These are phyloP conservation scores for Dendrolimus punctatus DNA, from an alignment of 1,140 invertebrate species.

Conservation along the genomic window DNA sequence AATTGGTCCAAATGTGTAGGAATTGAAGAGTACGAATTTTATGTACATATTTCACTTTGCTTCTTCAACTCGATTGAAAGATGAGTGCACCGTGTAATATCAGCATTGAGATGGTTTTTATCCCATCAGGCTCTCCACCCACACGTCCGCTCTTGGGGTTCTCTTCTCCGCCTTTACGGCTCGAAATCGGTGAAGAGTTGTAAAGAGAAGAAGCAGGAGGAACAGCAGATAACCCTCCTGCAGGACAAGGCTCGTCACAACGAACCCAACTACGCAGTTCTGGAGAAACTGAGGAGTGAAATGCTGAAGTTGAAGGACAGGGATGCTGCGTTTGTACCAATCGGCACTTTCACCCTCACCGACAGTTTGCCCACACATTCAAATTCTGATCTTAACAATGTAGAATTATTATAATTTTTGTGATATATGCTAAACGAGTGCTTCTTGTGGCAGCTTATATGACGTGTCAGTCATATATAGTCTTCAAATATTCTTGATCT, in stretches of 20 bases:
- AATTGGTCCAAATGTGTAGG: too few relatives aligned
- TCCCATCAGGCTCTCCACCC: conserved; percentile 83
- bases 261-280: conserved; percentile 93
- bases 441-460: too few relatives aligned
- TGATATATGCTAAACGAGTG: too few relatives aligned
- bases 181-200: conserved; percentile 93
- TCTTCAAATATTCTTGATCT: too few relatives aligned
- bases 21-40: too few relatives aligned
- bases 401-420: conserved; percentile 48
- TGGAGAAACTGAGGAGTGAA: conserved; percentile 91
- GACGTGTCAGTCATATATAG: too few relatives aligned
- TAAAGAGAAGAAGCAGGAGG: conserved; percentile 95
- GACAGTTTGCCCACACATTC: conserved; percentile 77
- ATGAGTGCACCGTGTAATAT: too few relatives aligned
- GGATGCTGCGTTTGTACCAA: conserved; percentile 78
- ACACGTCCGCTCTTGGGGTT: conserved; percentile 96
- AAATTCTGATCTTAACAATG: conserved; percentile 75
- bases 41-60: too few relatives aligned
- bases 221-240: conserved; percentile 93
- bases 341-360: conserved; percentile 80
- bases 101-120: too few relatives aligned
- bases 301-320: conserved; percentile 86
- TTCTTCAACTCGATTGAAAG: too few relatives aligned
- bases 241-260: conserved; percentile 93
- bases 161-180: conserved; percentile 92